Evolutionary conservation across 2,888 invertebrate species (phyloP).

Genomic region (Petrolisthes manimaculis): DNA sequence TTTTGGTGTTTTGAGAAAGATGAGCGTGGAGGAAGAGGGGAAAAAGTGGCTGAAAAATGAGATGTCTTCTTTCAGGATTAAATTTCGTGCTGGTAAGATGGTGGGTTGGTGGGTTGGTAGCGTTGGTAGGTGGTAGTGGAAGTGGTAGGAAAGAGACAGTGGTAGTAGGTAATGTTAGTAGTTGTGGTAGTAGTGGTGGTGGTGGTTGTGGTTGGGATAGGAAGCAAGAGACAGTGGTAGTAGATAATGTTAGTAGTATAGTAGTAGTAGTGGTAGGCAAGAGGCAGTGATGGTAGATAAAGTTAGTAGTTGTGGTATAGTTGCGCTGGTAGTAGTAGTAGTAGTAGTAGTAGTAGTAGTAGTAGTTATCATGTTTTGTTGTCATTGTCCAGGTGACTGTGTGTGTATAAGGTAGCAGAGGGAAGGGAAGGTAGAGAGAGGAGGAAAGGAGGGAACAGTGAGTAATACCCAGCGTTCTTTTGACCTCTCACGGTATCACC

Average conservation of each 20-base stretch:
- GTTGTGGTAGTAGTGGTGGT: neutral
- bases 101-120: neutral
- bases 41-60: constrained; percentile 5
- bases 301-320: neutral
- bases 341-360: neutral
- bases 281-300: neutral
- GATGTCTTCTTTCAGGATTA: constrained; percentile 12
- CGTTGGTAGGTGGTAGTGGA: neutral
- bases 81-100: neutral
- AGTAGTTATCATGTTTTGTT: neutral
- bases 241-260: constrained; percentile 6
- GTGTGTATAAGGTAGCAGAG: neutral
- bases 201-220: constrained; percentile 5
- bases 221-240: neutral
- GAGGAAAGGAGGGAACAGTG: neutral
- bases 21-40: neutral
- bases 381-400: neutral
- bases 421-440: neutral
- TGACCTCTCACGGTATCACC: neutral
- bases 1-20: neutral
- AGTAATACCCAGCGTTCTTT: neutral
- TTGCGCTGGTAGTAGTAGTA: neutral
- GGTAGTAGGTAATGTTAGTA: neutral
- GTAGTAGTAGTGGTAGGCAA: neutral
- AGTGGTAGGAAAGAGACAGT: neutral